phyloP scores from a whole-genome alignment of 2,797 vertebrate species.

The Xiphophorus birchmanni region DNA sequence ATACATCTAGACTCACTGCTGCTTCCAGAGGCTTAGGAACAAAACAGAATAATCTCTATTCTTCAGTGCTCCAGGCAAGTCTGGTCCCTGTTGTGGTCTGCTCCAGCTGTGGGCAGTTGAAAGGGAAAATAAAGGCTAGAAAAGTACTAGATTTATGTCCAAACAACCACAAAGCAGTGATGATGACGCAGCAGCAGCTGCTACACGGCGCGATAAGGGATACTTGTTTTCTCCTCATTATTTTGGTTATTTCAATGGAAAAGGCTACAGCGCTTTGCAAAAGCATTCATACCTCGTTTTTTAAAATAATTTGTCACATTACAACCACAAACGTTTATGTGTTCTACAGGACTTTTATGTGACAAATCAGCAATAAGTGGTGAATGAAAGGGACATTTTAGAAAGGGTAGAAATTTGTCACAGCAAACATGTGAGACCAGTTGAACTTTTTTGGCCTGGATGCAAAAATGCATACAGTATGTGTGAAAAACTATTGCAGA shows the following conservation, averaged over 20 bases:
- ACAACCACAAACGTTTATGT: not conserved
- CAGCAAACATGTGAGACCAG: not conserved
- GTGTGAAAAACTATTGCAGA: not conserved
- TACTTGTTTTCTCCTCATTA: conserved; percentile 11
- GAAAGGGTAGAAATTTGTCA: not conserved
- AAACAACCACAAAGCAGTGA: conserved; percentile 8
- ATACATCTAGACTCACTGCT: conserved; percentile 54
- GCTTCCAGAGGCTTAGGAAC: conserved; percentile 55
- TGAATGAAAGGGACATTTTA: not conserved
- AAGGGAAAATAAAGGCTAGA: conserved; percentile 19
- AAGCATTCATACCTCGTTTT: not conserved
- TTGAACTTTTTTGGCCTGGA: not conserved
- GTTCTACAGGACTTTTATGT: not conserved
- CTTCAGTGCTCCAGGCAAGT: conserved; percentile 39
- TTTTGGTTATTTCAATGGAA: not conserved
- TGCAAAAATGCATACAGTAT: not conserved
- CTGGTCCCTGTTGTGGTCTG: conserved; percentile 49
- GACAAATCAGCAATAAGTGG: not conserved
- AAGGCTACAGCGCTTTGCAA: not conserved
- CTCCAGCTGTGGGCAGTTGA: conserved; percentile 36
- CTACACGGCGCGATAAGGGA: conserved; percentile 4
- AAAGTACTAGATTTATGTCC: conserved; percentile 24
- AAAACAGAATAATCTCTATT: conserved; percentile 58
- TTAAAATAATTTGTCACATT: not conserved
- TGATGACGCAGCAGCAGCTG: conserved; percentile 9